A percentile compares a stretch with the other conserved stretches of the same genome.
phyloP scores from a whole-genome alignment of 1,140 invertebrate genomes.

The Delia radicum region DNA sequence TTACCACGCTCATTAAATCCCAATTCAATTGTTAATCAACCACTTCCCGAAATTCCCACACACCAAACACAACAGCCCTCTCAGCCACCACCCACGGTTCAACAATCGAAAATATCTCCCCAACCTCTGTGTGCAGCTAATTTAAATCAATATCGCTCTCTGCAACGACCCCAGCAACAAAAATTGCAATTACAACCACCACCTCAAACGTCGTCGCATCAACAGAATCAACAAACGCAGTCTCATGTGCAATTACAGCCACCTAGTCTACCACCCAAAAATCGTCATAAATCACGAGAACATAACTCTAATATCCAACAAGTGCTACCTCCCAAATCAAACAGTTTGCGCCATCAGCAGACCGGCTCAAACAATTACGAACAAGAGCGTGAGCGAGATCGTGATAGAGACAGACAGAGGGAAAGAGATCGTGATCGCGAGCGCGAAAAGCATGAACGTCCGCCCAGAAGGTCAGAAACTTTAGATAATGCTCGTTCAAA shows the following conservation, averaged over 20 bases:
- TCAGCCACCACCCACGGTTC: constrained; percentile 9
- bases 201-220: constrained; percentile 30
- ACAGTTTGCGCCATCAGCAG: constrained; percentile 43
- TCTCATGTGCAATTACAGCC: constrained; percentile 40
- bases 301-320: constrained; percentile 43
- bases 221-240: constrained; percentile 28
- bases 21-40: constrained; percentile 53
- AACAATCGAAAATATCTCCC: constrained; percentile 45
- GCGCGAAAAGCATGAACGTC: constrained; percentile 31
- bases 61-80: constrained; percentile 22
- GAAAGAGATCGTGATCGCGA: constrained; percentile 36
- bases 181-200: constrained; percentile 26
- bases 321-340: constrained; percentile 49
- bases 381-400: constrained; percentile 23
- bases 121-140: constrained; percentile 53
- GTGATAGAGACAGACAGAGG: constrained; percentile 32
- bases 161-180: constrained; percentile 44
- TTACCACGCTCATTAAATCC: constrained; percentile 42
- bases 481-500: constrained; percentile 47
- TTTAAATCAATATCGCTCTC: constrained; percentile 50
- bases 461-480: constrained; percentile 44
- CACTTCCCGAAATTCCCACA: constrained; percentile 51
- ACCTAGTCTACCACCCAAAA: constrained; percentile 52
- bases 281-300: constrained; percentile 47
- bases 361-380: constrained; percentile 31